Percentiles rank a stretch among this genome's conserved stretches.
phyloP scores from a whole-genome alignment of 2,113 vertebrate species.

The Calonectris borealis region DNA sequence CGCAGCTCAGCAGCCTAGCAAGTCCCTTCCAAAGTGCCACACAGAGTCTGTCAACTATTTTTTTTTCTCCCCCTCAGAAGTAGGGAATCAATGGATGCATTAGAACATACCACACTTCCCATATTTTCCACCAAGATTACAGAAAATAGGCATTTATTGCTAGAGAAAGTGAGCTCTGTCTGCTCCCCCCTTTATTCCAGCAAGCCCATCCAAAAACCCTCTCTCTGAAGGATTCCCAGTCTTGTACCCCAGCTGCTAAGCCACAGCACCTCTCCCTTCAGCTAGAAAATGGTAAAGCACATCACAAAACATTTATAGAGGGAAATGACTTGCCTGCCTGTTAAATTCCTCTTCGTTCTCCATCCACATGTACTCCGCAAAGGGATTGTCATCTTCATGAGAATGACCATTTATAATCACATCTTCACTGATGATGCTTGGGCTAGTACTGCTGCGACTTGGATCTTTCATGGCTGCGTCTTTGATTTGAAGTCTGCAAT shows the following conservation, averaged over 20 bases:
- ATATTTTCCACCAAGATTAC: background rate
- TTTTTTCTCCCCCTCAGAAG: background rate
- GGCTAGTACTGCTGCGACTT: slow-evolving; percentile 79
- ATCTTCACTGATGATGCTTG: slow-evolving; percentile 81
- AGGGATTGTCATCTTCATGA: slow-evolving; percentile 86
- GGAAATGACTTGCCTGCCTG: slow-evolving; percentile 80
- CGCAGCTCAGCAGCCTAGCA: background rate
- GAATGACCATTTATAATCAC: slow-evolving; percentile 83
- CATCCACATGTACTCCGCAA: slow-evolving; percentile 97
- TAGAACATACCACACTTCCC: background rate
- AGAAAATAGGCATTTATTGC: background rate
- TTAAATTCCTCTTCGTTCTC: slow-evolving; percentile 95
- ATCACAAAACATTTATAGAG: background rate
- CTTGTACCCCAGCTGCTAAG: rapidly evolving
- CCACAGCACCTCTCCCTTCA: background rate
- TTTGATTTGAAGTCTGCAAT: slow-evolving; percentile 58
- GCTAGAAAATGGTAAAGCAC: background rate
- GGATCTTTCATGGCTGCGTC: slow-evolving; percentile 87
- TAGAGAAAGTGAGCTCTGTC: background rate
- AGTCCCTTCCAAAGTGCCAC: background rate
- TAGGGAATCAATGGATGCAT: background rate
- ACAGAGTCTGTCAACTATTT: background rate
- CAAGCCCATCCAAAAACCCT: background rate
- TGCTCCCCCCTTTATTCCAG: background rate
- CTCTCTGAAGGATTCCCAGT: background rate